Evolutionary conservation across 1,140 invertebrate species (phyloP).

Genomic region (Neuroterus valhalla): DNA sequence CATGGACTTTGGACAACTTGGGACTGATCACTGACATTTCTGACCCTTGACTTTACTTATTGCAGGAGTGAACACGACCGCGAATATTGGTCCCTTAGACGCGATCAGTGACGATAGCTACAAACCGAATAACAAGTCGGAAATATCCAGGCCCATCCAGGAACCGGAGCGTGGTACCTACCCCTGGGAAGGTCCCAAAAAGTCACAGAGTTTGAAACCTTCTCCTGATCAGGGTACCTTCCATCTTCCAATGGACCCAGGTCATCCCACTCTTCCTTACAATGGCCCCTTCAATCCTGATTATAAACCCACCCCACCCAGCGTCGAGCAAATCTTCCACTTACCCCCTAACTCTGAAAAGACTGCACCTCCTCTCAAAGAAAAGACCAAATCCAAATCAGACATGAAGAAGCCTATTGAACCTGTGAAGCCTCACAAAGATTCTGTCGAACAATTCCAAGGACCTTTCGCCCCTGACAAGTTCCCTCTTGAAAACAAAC

Average conservation of each 20-base stretch:
- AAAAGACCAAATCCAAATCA: conserved; percentile 61
- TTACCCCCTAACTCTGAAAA: conserved; percentile 60
- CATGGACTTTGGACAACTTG: conserved; percentile 58
- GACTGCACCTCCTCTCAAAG: conserved; percentile 52
- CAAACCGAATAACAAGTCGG: conserved; percentile 60
- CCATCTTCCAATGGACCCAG: conserved; percentile 72
- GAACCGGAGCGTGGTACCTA: conserved; percentile 47
- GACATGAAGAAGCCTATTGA: conserved; percentile 69
- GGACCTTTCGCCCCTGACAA: conserved; percentile 65
- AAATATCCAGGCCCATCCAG: conserved; percentile 49
- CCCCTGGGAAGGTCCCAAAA: conserved; percentile 22
- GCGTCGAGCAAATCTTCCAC: conserved; percentile 66
- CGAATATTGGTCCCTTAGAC: conserved; percentile 61
- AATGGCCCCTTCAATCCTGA: conserved; percentile 73
- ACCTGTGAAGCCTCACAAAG: conserved; percentile 60
- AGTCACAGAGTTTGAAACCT: not conserved
- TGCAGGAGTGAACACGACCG: conserved; percentile 70
- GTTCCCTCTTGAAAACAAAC: conserved; percentile 50
- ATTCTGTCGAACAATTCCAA: conserved; percentile 60
- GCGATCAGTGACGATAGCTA: conserved; percentile 51
- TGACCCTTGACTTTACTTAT: conserved; percentile 71
- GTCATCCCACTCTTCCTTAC: conserved; percentile 67
- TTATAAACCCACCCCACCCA: conserved; percentile 66
- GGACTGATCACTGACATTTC: conserved; percentile 43
- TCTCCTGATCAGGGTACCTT: conserved; percentile 48